A percentile compares a stretch with the other conserved stretches of the same genome.
phyloP scores from a whole-genome alignment of 53 echinoderm and acorn worm genomes.

The Luidia sarsii region DNA sequence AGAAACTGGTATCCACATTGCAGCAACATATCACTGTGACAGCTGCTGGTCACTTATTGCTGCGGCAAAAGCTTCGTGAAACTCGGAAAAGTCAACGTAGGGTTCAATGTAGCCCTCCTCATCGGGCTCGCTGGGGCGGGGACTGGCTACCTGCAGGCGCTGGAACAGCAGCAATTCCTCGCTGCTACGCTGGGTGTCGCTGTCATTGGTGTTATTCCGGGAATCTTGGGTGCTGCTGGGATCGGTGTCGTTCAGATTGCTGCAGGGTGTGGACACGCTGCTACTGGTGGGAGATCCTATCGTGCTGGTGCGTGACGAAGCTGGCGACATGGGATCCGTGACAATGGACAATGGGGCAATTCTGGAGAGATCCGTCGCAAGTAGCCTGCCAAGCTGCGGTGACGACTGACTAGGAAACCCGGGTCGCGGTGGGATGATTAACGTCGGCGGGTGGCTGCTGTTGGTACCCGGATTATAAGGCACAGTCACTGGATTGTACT shows the following conservation, averaged over 20 bases:
- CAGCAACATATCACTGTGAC: slow-evolving; percentile 30
- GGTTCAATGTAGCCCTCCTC: slow-evolving; percentile 84
- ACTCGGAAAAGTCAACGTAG: slow-evolving; percentile 91
- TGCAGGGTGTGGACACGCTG: slow-evolving; percentile 42
- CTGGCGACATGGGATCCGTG: slow-evolving; percentile 31
- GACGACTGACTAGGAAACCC: slow-evolving; percentile 8
- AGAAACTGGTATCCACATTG: background rate
- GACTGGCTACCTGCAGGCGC: slow-evolving; percentile 34
- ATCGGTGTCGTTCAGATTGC: slow-evolving; percentile 61
- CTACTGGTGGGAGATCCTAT: slow-evolving; percentile 35
- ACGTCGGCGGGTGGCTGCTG: slow-evolving; percentile 25
- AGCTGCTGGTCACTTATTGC: slow-evolving; percentile 40
- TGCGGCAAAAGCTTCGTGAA: slow-evolving; percentile 57
- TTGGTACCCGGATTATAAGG: slow-evolving; percentile 50
- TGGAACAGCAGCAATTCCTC: slow-evolving; percentile 41
- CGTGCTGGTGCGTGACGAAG: slow-evolving; percentile 60
- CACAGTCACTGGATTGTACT: slow-evolving; percentile 63
- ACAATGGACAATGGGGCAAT: slow-evolving; percentile 60
- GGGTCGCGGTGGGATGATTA: slow-evolving; percentile 48
- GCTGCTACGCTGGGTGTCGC: slow-evolving; percentile 53
- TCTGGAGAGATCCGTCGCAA: background rate
- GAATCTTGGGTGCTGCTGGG: slow-evolving; percentile 51
- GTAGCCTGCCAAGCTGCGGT: background rate
- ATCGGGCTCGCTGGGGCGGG: slow-evolving; percentile 30
- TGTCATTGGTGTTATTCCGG: slow-evolving; percentile 42